These are phyloP conservation scores for Pterostichus niger DNA, from an alignment of 2,888 invertebrate species.

Conservation along the genomic window DNA sequence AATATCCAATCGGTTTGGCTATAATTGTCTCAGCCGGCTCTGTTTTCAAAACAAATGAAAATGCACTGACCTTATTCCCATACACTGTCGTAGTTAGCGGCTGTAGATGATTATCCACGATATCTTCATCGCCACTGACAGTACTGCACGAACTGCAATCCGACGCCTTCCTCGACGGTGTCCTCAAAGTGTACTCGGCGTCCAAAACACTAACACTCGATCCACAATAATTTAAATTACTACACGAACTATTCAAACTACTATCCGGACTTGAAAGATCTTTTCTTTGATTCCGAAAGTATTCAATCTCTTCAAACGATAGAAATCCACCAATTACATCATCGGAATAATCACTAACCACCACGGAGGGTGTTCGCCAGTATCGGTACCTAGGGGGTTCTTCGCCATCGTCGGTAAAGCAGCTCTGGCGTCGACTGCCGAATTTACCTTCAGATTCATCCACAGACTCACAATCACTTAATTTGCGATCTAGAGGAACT, in stretches of 20 bases:
- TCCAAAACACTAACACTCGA: slow-evolving; percentile 80
- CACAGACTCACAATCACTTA: slow-evolving; percentile 75
- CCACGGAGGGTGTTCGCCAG: slow-evolving; percentile 91
- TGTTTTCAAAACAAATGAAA: slow-evolving; percentile 7
- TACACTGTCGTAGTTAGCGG: slow-evolving; percentile 72
- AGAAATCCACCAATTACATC: slow-evolving; percentile 81
- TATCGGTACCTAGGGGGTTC: slow-evolving; percentile 79
- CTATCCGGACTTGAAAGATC: slow-evolving; percentile 78
- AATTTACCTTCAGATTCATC: slow-evolving; percentile 68
- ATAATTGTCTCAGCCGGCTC: too few species aligned
- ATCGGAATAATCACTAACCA: slow-evolving; percentile 92
- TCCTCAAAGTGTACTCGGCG: slow-evolving; percentile 78
- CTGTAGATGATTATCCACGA: slow-evolving; percentile 78
- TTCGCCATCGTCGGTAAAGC: slow-evolving; percentile 77
- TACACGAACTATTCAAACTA: slow-evolving; percentile 81
- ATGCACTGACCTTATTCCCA: slow-evolving; percentile 77
- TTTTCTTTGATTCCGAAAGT: slow-evolving; percentile 78
- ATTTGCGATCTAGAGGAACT: slow-evolving; percentile 77
- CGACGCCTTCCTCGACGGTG: slow-evolving; percentile 84
- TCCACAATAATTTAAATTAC: slow-evolving; percentile 80
- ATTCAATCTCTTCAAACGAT: slow-evolving; percentile 81
- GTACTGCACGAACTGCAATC: slow-evolving; percentile 88
- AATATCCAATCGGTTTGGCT: too few species aligned
- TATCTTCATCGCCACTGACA: slow-evolving; percentile 83
- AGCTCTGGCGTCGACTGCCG: slow-evolving; percentile 78